Conservation (phyloP, 1,140 invertebrate species). For the Lithobius niger region DNA sequence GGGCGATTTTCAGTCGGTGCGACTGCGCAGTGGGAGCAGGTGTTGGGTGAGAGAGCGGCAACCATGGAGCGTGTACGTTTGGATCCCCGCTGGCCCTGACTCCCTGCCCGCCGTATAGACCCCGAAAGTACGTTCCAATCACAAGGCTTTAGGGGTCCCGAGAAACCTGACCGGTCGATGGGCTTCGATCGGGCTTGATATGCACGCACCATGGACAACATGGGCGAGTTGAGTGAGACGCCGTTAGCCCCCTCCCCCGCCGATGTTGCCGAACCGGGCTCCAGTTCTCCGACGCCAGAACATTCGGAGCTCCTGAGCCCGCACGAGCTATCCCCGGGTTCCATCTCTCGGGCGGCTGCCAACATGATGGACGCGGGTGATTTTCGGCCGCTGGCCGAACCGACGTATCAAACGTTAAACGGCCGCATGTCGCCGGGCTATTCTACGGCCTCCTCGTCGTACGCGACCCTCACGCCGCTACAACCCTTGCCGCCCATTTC, state of each 20-base stretch:
- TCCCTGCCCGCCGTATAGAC: no score
- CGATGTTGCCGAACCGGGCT: background rate
- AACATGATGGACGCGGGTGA: slow-evolving; percentile 66
- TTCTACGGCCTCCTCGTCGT: slow-evolving; percentile 45
- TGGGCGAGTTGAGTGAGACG: slow-evolving; percentile 34
- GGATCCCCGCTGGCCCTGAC: slow-evolving; percentile 22
- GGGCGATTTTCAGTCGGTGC: background rate
- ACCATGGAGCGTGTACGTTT: slow-evolving; percentile 22
- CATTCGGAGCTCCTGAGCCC: slow-evolving; percentile 15
- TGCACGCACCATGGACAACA: slow-evolving; percentile 31
- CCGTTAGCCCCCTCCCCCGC: slow-evolving; percentile 31
- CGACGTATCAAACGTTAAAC: slow-evolving; percentile 76
- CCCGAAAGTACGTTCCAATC: slow-evolving; percentile 21
- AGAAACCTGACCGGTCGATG: background rate
- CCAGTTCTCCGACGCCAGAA: no score
- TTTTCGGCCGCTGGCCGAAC: slow-evolving; percentile 61
- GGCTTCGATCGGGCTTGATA: slow-evolving; percentile 14
- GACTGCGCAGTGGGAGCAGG: background rate
- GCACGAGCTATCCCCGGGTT: slow-evolving; percentile 19
- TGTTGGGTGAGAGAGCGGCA: background rate
- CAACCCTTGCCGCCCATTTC: slow-evolving; percentile 95
- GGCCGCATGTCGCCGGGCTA: slow-evolving; percentile 51
- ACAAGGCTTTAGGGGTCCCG: background rate
- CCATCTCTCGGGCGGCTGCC: slow-evolving; percentile 25
- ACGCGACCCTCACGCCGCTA: slow-evolving; percentile 88